Evolutionary conservation across 2,797 vertebrate species (phyloP), one percentile per base, ranked within the genome.

Genomic region (Spinus olivaceus): DNA sequence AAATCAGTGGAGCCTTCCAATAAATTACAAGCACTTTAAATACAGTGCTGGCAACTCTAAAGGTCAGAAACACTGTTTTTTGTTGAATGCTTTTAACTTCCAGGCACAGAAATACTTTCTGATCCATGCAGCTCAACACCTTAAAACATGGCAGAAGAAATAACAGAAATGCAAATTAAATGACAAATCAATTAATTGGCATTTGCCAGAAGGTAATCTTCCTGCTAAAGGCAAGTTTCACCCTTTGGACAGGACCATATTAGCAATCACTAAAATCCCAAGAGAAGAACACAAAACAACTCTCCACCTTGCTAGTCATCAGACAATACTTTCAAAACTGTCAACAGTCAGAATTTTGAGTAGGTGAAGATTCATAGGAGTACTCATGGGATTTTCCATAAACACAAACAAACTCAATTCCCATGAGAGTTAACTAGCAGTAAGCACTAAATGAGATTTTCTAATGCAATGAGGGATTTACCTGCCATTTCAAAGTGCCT

Each of bases 1-100:
- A 91, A 93, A 86, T 76, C 92, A 81, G 71, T 66, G 81, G 95
- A 92, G 71, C 50, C 72, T 83, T 94, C 96, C 94, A 86, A 84
- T 79, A 90, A 91, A 90, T 88, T 85, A 64, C 53, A 74, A 79
- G 66, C 73, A 84, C 85, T 73, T 72, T 46, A 95, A 94, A 92
- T 15, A 76, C 41, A 32, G 60, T 5, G 30, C 94, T 89, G 91
- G 95, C 93, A 90, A 25, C 50, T 91, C 74, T 74, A 96, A 98
- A 97, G 96, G 94, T 97, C 95, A 96, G 78, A 72, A 95, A 95
- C 44, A 63, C 53, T 73, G 60, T 88, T 84, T 82, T 91, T 91
- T 81, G 12, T 44, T 73, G 56, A 73, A 64, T 67, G 80, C 63
- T 94, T 97, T 86, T 82, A 93, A 84, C 42, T 70, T 80, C 37